phyloP scores from a whole-genome alignment of 2,113 vertebrate species.

The Semicossyphus pulcher region DNA sequence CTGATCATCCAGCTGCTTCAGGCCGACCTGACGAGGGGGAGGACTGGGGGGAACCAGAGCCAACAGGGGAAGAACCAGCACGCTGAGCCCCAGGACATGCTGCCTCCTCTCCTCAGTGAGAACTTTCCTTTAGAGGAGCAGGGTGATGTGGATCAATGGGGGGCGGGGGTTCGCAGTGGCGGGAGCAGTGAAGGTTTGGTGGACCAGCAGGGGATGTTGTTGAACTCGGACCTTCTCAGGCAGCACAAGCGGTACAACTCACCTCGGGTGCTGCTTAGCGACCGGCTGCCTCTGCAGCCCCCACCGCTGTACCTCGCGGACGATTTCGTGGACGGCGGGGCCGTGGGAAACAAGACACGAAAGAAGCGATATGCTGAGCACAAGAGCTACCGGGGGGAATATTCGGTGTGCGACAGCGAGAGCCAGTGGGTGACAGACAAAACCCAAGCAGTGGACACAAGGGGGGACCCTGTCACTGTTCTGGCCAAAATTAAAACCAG shows the following conservation, averaged over 20 bases:
- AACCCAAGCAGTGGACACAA: slow-evolving; percentile 90
- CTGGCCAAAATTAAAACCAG: slow-evolving; percentile 90
- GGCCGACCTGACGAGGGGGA: slow-evolving; percentile 91
- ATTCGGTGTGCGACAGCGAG: slow-evolving; percentile 96
- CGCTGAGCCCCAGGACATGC: slow-evolving; percentile 20
- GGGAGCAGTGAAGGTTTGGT: slow-evolving; percentile 62
- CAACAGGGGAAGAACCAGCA: slow-evolving; percentile 61
- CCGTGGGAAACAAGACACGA: slow-evolving; percentile 87
- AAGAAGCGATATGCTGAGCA: slow-evolving; percentile 91
- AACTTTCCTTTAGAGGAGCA: slow-evolving; percentile 52
- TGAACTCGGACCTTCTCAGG: slow-evolving; percentile 87
- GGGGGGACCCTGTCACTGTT: slow-evolving; percentile 90
- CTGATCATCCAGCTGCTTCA: slow-evolving; percentile 97
- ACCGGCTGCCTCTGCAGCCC: slow-evolving; percentile 89
- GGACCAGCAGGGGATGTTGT: slow-evolving; percentile 83
- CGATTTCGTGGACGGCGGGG: slow-evolving; percentile 84
- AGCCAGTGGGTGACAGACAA: slow-evolving; percentile 96
- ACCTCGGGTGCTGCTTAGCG: slow-evolving; percentile 92
- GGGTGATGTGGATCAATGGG: slow-evolving; percentile 72
- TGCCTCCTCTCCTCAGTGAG: slow-evolving; percentile 39
- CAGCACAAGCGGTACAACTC: slow-evolving; percentile 94
- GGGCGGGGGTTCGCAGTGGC: slow-evolving; percentile 17
- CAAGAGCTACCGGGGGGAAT: slow-evolving; percentile 93
- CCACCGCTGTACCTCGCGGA: slow-evolving; percentile 92
- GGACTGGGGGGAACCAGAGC: slow-evolving; percentile 70